phyloP scores from a whole-genome alignment of 2,113 vertebrate genomes.

The Urocitellus parryii region DNA sequence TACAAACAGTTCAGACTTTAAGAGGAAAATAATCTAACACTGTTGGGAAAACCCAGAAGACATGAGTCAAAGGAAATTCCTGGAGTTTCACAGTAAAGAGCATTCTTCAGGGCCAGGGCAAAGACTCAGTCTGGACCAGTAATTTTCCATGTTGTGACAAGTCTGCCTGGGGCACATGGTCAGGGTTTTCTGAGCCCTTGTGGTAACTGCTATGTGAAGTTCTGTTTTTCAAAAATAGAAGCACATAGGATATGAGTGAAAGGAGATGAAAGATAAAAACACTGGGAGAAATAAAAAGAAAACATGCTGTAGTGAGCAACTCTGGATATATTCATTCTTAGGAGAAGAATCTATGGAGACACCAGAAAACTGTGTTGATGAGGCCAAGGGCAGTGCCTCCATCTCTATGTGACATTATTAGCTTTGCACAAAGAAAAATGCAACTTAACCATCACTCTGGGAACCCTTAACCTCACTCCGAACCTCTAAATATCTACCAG shows the following conservation, averaged over 20 bases:
- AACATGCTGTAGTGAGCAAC: not conserved
- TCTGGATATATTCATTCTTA: not conserved
- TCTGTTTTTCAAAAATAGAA: not conserved
- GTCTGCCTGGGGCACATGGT: not conserved
- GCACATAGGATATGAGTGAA: not conserved
- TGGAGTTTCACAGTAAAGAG: not conserved
- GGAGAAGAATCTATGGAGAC: not conserved
- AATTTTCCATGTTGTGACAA: constrained; percentile 41
- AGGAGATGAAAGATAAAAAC: constrained; percentile 46
- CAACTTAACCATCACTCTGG: not conserved
- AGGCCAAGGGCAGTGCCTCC: not conserved
- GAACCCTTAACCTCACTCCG: not conserved
- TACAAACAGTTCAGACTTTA: not conserved
- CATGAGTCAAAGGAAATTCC: not conserved
- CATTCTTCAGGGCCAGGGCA: not conserved
- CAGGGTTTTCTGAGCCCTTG: not conserved
- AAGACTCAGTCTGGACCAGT: not conserved
- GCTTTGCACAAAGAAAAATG: constrained; percentile 13
- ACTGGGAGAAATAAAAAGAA: not conserved
- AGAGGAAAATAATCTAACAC: not conserved
- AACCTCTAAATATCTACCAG: not conserved
- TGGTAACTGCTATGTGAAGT: not conserved
- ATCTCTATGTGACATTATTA: not conserved
- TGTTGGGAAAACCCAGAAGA: not conserved
- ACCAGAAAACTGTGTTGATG: not conserved